phyloP scores from a whole-genome alignment of 2,797 vertebrate genomes.

The Alosa sapidissima region DNA sequence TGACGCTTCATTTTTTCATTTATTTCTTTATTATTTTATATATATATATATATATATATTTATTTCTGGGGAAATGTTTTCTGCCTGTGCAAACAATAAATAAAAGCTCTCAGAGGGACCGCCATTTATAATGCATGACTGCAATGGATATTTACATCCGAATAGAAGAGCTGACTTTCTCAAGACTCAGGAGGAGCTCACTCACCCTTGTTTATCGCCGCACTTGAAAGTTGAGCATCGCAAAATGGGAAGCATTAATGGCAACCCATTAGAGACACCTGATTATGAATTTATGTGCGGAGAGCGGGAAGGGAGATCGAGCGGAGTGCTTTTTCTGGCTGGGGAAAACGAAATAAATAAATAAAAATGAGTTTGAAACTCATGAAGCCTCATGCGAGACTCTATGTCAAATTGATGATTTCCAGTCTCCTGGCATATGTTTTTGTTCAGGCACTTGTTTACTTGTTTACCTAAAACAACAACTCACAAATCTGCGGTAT shows the following conservation, averaged over 20 bases:
- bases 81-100: background rate
- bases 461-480: background rate
- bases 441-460: constrained; percentile 1
- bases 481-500: background rate
- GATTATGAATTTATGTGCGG: constrained; percentile 13
- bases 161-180: constrained; percentile 2
- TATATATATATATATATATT: background rate
- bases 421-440: constrained; percentile 11
- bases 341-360: no score
- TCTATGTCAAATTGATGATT: background rate
- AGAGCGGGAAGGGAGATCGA: background rate
- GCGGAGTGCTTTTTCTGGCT: background rate
- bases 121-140: background rate
- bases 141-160: background rate
- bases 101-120: background rate
- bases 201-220: background rate
- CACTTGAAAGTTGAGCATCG: background rate
- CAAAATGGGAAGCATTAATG: constrained; percentile 18
- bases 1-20: background rate
- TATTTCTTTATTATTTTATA: background rate
- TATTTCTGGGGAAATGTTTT: background rate
- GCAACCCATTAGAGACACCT: background rate
- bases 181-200: background rate
- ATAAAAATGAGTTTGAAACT: background rate
- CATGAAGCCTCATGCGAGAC: background rate